These are phyloP conservation scores for Drosophila robusta DNA, from an alignment of 2,888 invertebrate species.

Conservation along the genomic window DNA sequence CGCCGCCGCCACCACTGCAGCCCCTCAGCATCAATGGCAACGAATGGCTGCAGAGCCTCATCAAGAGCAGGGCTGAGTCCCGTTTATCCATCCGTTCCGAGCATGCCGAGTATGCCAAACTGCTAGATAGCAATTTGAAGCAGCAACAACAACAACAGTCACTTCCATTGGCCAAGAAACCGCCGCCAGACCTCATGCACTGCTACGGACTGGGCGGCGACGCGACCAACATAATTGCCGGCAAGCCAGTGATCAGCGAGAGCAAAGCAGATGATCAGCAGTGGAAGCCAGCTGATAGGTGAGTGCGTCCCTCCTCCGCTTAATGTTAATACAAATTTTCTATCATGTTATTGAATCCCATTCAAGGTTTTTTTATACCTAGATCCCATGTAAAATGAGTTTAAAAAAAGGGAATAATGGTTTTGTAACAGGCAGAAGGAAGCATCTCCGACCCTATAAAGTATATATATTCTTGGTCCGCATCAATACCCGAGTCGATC, in stretches of 20 bases:
- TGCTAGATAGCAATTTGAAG: constrained; percentile 28
- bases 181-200: constrained; percentile 3
- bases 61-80: constrained; percentile 11
- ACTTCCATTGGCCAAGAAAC: constrained; percentile 6
- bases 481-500: too few species aligned
- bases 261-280: not conserved
- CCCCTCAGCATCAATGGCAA: constrained; percentile 9
- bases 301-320: constrained; percentile 5
- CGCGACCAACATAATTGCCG: not conserved
- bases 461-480: too few species aligned
- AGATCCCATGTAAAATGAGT: too few species aligned
- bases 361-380: too few species aligned
- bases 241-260: not conserved
- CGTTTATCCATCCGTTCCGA: not conserved
- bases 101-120: constrained; percentile 35
- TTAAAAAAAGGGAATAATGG: too few species aligned
- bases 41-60: constrained; percentile 23
- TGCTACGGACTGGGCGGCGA: constrained; percentile 12
- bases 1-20: constrained; percentile 10
- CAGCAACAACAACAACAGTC: not conserved
- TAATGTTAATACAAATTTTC: not conserved
- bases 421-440: too few species aligned
- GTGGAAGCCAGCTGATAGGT: not conserved
- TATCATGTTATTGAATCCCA: not conserved
- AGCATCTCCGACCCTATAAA: too few species aligned